phyloP scores from a whole-genome alignment of 2,888 invertebrate species.

The Crematogaster levior region DNA sequence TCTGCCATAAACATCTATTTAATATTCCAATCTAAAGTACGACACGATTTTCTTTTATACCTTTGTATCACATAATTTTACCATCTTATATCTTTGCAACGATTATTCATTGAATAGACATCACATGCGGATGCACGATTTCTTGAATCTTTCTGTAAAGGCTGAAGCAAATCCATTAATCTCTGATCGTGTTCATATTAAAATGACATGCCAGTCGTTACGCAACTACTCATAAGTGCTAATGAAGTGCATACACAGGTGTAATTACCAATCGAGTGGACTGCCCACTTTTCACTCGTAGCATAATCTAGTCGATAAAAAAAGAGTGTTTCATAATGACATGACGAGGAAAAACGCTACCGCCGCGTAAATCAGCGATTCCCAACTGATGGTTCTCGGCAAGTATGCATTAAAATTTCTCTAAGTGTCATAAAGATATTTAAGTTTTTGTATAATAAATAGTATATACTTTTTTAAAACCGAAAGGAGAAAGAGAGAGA shows the following conservation, averaged over 20 bases:
- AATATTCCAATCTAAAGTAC: slow-evolving; percentile 27
- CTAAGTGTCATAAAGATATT: not conserved
- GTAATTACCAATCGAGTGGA: slow-evolving; percentile 81
- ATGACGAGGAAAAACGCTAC: slow-evolving; percentile 41
- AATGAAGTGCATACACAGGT: slow-evolving; percentile 83
- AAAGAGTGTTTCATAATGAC: slow-evolving; percentile 73
- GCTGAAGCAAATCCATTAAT: slow-evolving; percentile 78
- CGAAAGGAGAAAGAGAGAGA: too few relatives aligned
- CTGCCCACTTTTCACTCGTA: slow-evolving; percentile 79
- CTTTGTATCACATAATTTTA: slow-evolving; percentile 18
- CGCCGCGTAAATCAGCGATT: slow-evolving; percentile 41
- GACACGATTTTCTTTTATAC: not conserved
- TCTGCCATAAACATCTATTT: not conserved
- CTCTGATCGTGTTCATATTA: slow-evolving; percentile 81
- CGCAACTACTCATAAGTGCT: slow-evolving; percentile 81
- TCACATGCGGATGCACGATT: slow-evolving; percentile 61
- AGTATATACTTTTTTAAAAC: not conserved
- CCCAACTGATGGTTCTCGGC: slow-evolving; percentile 17
- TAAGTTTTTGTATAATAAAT: not conserved
- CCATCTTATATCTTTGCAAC: slow-evolving; percentile 55
- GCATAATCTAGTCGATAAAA: slow-evolving; percentile 64
- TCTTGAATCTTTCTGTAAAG: slow-evolving; percentile 78
- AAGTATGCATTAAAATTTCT: slow-evolving; percentile 19
- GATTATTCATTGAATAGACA: slow-evolving; percentile 38
- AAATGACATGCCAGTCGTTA: slow-evolving; percentile 81